A percentile compares a stretch with the other conserved stretches of the same genome.
Evolutionary conservation across 2,113 vertebrate genomes (phyloP).

Genomic region (Halichoeres trimaculatus): DNA sequence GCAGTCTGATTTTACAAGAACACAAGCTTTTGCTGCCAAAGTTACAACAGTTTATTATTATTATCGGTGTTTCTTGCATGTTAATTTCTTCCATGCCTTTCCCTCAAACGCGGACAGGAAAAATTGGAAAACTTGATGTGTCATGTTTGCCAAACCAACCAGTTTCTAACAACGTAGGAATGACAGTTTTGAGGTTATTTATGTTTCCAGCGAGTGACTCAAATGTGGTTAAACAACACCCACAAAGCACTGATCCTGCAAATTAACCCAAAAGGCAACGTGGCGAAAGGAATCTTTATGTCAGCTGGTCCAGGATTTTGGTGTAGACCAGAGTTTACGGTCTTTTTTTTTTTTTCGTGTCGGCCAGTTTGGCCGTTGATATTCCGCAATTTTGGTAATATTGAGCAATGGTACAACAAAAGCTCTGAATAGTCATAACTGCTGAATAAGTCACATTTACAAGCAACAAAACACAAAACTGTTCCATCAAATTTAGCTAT

Average conservation of each 20-base stretch:
- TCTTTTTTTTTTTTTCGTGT: no score
- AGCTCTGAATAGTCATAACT: no score
- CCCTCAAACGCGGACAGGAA: not conserved
- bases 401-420: no score
- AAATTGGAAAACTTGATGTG: not conserved
- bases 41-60: not conserved
- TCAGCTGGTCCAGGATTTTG: not conserved
- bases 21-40: not conserved
- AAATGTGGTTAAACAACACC: constrained; percentile 14
- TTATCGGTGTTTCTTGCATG: not conserved
- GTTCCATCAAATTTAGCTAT: no score
- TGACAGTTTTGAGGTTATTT: constrained; percentile 4
- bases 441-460: no score
- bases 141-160: not conserved
- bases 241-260: not conserved
- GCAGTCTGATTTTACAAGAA: not conserved
- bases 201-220: not conserved
- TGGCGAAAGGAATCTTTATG: not conserved
- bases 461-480: no score
- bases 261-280: not conserved
- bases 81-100: not conserved
- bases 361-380: no score
- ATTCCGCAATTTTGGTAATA: no score
- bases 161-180: not conserved
- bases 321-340: not conserved